Conservation (phyloP, 2,797 vertebrate species). For the Rhinogobio ventralis region DNA sequence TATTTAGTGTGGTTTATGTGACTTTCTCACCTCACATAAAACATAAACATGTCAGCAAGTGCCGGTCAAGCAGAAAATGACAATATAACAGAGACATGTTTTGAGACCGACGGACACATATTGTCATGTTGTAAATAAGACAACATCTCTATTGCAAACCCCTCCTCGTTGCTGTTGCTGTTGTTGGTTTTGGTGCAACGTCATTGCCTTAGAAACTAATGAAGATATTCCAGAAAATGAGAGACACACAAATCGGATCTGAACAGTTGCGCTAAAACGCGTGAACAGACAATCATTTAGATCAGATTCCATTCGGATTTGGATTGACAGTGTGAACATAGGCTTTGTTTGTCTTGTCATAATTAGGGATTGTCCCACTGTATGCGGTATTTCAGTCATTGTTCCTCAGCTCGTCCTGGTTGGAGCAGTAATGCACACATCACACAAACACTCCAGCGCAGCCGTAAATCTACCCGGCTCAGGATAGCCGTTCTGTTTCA, state of each 20-base stretch:
- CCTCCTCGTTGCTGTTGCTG: background rate
- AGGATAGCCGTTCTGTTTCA: conserved; percentile 31
- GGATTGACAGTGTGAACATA: background rate
- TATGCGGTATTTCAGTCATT: background rate
- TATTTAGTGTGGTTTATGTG: too few relatives aligned
- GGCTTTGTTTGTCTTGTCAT: background rate
- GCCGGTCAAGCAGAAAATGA: background rate
- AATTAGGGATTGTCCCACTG: background rate
- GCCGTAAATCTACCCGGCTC: conserved; percentile 32
- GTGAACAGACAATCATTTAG: background rate
- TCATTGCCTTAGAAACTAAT: background rate
- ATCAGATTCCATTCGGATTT: background rate
- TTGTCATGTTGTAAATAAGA: background rate
- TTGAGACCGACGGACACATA: background rate
- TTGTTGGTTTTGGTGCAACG: background rate
- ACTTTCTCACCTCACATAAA: too few relatives aligned
- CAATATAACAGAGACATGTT: background rate
- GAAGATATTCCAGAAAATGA: background rate
- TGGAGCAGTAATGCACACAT: conserved; percentile 12
- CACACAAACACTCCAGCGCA: conserved; percentile 6
- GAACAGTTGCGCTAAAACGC: background rate
- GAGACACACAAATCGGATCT: background rate
- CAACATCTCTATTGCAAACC: background rate
- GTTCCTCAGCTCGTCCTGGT: background rate
- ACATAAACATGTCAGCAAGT: background rate